Conservation (phyloP, 2,797 vertebrate species). For the Trematomus bernacchii region DNA sequence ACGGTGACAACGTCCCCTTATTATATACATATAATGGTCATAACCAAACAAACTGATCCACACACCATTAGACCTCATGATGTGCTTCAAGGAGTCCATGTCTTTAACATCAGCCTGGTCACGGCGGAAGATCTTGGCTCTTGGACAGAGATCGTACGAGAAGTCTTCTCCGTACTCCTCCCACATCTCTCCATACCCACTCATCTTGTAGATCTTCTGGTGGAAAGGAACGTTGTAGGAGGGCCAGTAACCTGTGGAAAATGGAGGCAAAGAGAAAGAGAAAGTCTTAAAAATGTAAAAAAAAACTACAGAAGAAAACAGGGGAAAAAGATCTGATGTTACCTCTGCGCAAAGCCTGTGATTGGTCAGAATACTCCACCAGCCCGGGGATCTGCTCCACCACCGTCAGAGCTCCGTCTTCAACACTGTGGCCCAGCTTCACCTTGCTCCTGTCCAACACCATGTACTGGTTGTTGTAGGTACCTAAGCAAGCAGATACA, state of each 20-base stretch:
- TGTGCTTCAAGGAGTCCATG: conserved; percentile 89
- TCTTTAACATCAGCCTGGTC: conserved; percentile 90
- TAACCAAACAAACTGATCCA: neutral
- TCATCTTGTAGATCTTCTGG: conserved; percentile 88
- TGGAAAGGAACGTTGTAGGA: conserved; percentile 97
- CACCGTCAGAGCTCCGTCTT: conserved; percentile 88
- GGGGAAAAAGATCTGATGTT: neutral
- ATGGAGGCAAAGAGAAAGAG: neutral
- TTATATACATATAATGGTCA: neutral
- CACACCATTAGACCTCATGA: conserved; percentile 95
- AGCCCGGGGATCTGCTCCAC: conserved; percentile 94
- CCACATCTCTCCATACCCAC: conserved; percentile 89
- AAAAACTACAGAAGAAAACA: neutral
- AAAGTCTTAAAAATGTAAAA: neutral
- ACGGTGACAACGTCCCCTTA: too few species aligned
- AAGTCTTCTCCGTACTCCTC: conserved; percentile 87
- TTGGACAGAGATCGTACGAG: conserved; percentile 93
- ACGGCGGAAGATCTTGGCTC: conserved; percentile 96
- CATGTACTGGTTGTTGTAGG: conserved; percentile 98
- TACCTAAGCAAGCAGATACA: conserved; percentile 80
- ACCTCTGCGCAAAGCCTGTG: conserved; percentile 87
- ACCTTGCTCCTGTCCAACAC: conserved; percentile 92
- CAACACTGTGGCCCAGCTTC: conserved; percentile 81
- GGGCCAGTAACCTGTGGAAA: conserved; percentile 91
- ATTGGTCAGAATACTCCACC: conserved; percentile 93